Evolutionary conservation across 2,888 invertebrate species (phyloP), one percentile per base, ranked within the genome.

Genomic region (Hofmannophila pseudospretella): DNA sequence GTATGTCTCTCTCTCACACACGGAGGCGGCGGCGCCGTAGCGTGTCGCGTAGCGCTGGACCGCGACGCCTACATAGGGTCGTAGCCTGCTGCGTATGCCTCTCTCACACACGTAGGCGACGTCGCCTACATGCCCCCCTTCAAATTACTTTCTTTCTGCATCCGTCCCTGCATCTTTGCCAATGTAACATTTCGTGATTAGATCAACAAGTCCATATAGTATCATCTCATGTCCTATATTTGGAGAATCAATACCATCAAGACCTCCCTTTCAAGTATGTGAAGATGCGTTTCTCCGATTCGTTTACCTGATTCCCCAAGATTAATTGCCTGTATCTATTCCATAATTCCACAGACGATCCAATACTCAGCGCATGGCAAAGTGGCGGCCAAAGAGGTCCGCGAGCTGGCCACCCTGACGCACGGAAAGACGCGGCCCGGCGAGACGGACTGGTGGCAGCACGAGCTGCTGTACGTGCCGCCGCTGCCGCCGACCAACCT

Each of bases 1-100:
- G 80, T 78, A 16, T n/a, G n/a, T n/a, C n/a, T n/a, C n/a, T n/a
- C n/a, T n/a, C n/a, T n/a, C n/a, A n/a, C n/a, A n/a, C n/a, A n/a
- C 69, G 92, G 96, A 49, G 94, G 95, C 49, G 93, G 95, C 29
- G 98, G 98, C 32, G 90, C 93, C 5, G 95, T 98, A 31, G 88
- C 93, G 34, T 97, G 96, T 67, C 90, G 93, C 61, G 95, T 97
- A 44, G 89, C 94, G 44, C 86, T 98, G 47, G 96, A 96, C 81
- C 91, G 96, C 64, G 96, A 96, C 39, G 98, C 97, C 12, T 98
- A 96, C 81, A 96, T 98, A 97, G 97, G 81, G 95, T 93, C 65
- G 94, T 98, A 71, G 91, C 92, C 81, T 0, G 82, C 81, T 75
- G 80, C 77, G 5, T n/a, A n/a, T n/a, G n/a, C n/a, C n/a, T n/a